phyloP scores from a whole-genome alignment of 2,797 vertebrate genomes.

The Thalassophryne amazonica region DNA sequence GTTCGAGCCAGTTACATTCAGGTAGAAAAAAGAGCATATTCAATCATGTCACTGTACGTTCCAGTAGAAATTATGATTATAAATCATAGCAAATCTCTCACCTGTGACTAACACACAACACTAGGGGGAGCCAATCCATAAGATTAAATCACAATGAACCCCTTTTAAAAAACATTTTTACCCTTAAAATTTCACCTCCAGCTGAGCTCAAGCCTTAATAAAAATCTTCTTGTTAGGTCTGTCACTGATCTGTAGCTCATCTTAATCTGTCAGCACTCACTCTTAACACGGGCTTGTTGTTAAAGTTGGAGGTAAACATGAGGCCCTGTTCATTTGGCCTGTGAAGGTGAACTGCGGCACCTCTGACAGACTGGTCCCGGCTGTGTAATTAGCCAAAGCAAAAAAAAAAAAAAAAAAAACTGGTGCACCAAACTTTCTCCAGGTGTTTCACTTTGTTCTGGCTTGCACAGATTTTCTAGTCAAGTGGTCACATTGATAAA shows the following conservation, averaged over 20 bases:
- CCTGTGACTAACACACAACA: slow-evolving; percentile 28
- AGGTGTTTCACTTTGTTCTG: slow-evolving; percentile 54
- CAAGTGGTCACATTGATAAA: slow-evolving; percentile 68
- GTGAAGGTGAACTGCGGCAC: slow-evolving; percentile 43
- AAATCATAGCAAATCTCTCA: not conserved
- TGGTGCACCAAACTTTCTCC: slow-evolving; percentile 25
- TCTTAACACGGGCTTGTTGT: slow-evolving; percentile 41
- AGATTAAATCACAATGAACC: slow-evolving; percentile 25
- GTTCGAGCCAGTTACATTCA: slow-evolving; percentile 41
- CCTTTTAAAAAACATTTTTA: slow-evolving; percentile 5
- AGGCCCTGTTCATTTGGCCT: slow-evolving; percentile 58
- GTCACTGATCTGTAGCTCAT: slow-evolving; percentile 66
- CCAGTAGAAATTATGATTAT: not conserved
- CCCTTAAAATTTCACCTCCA: slow-evolving; percentile 44
- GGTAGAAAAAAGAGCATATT: not conserved
- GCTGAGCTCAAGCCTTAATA: slow-evolving; percentile 24
- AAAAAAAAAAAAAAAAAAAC: slow-evolving; percentile 42
- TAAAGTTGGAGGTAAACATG: slow-evolving; percentile 61
- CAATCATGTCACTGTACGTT: not conserved
- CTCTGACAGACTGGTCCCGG: slow-evolving; percentile 49
- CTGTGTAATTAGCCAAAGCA: slow-evolving; percentile 52
- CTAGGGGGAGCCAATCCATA: slow-evolving; percentile 73
- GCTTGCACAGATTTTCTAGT: slow-evolving; percentile 67
- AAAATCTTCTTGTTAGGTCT: slow-evolving; percentile 61
- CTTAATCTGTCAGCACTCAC: slow-evolving; percentile 19